Base-by-base conservation (phyloP, 2,888 invertebrate species). In the Stomorhina lunata region DNA sequence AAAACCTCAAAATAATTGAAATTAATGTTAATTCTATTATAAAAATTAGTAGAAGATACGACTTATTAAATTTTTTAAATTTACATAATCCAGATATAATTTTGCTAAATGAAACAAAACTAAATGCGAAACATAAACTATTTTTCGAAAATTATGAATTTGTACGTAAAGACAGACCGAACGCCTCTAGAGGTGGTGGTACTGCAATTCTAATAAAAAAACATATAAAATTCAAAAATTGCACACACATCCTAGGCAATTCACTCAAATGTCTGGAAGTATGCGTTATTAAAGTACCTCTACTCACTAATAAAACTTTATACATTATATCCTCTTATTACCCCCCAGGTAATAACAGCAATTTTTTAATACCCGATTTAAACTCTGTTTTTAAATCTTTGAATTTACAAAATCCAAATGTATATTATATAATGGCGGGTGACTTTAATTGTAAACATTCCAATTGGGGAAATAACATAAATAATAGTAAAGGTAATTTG, bases 401-500 rank as follows among this genome's bases (percentile, higher is more conserved):
- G 17, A 65, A 48, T n/a, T 43, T 65, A 12, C 45, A 65, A 45
- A 65, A 65, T 17, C 27, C 45, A 15, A 27, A 65, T 45, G n/a
- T 15, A 10, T 65, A 15, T 45, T 45, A 45, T 45, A 43, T 63
- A 63, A 25, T 22, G 17, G 17, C 43, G 12, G 61, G 61, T 34
- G 61, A 61, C n/a, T 22, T 61, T 10, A 65, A 65, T 20, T 48
- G 48, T 22, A 48, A 22, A 48, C 20, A 48, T 20, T 17, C 45
- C 15, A 34, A 68, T 50, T 68, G 50, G 68, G 68, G 68, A 5
- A 68, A 68, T 68, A 10, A n/a, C 12, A 10, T 10, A 17, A 34
- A 48, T 17, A 68, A 68, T 45, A 34, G 22, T 25, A 68, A 68
- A 32, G 53, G 53, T 55, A 34, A 22, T 69, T n/a, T 17, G n/a